Percentiles rank a stretch among this genome's conserved stretches.
Evolutionary conservation across 37 sponge, comb jelly and placozoan genomes (phyloP).

Genomic region (Beroe forskalii): DNA sequence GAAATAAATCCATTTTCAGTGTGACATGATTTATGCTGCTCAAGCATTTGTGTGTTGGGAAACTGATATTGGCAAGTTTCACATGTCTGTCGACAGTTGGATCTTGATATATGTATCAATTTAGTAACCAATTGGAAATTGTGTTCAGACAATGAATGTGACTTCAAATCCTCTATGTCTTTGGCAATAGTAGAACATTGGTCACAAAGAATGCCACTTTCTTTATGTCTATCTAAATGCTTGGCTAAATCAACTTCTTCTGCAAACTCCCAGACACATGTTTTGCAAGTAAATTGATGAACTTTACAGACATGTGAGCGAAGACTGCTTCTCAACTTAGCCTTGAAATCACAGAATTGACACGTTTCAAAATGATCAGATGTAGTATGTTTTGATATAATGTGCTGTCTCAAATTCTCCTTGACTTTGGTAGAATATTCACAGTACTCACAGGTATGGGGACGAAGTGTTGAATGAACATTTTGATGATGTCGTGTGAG

Average conservation of each 20-base stretch:
- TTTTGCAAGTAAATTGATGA: neutral
- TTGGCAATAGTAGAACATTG: neutral
- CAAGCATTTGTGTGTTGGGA: neutral
- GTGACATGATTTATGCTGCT: neutral
- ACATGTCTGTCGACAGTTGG: neutral
- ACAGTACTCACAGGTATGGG: constrained; percentile 20
- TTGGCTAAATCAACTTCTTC: neutral
- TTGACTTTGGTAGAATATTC: constrained; percentile 8
- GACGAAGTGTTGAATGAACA: neutral
- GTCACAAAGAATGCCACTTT: constrained; percentile 10
- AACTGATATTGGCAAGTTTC: constrained; percentile 10
- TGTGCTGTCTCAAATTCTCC: constrained; percentile 21
- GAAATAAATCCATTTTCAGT: neutral
- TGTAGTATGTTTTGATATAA: neutral
- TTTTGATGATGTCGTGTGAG: neutral
- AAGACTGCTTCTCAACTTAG: constrained; percentile 1
- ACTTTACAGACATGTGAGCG: neutral
- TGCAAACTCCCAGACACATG: constrained; percentile 38
- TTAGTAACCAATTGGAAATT: neutral
- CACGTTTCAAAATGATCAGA: neutral
- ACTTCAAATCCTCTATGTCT: neutral
- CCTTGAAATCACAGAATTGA: constrained; percentile 18
- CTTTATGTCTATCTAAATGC: neutral
- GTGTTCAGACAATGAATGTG: neutral
- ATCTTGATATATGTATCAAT: neutral